Evolutionary conservation across 2,797 vertebrate genomes (phyloP).

Genomic region (Dallia pectoralis): DNA sequence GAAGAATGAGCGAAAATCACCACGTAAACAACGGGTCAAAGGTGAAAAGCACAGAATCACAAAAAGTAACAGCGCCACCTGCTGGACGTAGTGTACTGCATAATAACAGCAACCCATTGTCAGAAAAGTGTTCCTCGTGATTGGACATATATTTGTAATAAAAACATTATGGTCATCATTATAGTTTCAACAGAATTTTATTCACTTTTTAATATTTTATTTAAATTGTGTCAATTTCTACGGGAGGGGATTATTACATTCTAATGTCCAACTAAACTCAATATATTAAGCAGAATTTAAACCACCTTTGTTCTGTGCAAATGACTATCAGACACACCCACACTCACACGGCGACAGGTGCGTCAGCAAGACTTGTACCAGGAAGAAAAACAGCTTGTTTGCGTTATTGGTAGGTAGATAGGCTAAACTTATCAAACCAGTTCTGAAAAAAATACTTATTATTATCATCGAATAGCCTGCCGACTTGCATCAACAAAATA

Average conservation of each 20-base stretch:
- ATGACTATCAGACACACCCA: not conserved
- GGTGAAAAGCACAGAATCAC: not conserved
- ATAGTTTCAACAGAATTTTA: too few species aligned
- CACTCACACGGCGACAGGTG: slow-evolving; percentile 18
- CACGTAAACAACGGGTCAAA: slow-evolving; percentile 56
- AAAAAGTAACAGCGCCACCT: slow-evolving; percentile 1
- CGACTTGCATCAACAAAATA: too few species aligned
- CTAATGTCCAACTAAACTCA: not conserved
- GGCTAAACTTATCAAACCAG: not conserved
- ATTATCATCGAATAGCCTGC: too few species aligned
- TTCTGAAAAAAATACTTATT: not conserved
- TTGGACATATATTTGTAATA: too few species aligned
- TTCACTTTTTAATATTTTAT: too few species aligned
- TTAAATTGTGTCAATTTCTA: not conserved
- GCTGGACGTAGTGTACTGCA: not conserved
- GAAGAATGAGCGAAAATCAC: slow-evolving; percentile 28
- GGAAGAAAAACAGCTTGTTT: slow-evolving; percentile 28
- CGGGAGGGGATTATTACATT: too few species aligned
- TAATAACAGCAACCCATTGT: not conserved
- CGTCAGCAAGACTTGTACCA: slow-evolving; percentile 25
- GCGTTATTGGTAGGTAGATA: slow-evolving; percentile 12
- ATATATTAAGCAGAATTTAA: not conserved
- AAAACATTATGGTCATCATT: too few species aligned
- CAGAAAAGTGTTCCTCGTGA: too few species aligned
- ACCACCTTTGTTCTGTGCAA: not conserved